These are phyloP conservation scores for Botia almorhae DNA, from an alignment of 2,797 vertebrate species.

Conservation along the genomic window DNA sequence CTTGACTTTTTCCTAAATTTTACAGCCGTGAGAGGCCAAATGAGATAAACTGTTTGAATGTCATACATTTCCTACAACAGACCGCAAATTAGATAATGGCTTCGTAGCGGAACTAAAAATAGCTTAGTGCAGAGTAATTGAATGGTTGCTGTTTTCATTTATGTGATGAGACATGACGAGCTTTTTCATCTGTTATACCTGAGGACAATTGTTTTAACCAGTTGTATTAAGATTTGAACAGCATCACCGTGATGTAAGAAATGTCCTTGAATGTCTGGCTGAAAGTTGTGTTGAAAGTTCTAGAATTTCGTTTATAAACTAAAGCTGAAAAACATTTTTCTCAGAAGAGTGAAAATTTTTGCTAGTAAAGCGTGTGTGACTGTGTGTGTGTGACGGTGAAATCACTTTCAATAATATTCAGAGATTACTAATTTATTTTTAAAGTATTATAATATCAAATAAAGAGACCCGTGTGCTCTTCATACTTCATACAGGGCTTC, in stretches of 20 bases:
- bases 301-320: background rate
- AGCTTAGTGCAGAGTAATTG: background rate
- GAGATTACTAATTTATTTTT: background rate
- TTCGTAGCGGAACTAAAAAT: background rate
- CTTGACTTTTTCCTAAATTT: constrained; percentile 3
- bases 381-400: background rate
- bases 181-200: background rate
- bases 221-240: background rate
- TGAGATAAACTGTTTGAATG: constrained; percentile 24
- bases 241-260: background rate
- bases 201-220: background rate
- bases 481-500: too few relatives aligned
- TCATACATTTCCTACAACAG: background rate
- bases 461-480: background rate
- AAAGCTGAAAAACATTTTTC: constrained; percentile 4
- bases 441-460: background rate
- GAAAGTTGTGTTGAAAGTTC: background rate
- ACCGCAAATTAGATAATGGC: constrained; percentile 10
- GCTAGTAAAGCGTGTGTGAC: background rate
- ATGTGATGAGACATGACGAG: background rate
- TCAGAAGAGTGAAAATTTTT: background rate
- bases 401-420: background rate
- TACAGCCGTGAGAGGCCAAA: background rate
- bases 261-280: background rate
- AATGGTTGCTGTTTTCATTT: background rate